Conservation (phyloP, 2,888 invertebrate genomes). For the Eudemis profundana region DNA sequence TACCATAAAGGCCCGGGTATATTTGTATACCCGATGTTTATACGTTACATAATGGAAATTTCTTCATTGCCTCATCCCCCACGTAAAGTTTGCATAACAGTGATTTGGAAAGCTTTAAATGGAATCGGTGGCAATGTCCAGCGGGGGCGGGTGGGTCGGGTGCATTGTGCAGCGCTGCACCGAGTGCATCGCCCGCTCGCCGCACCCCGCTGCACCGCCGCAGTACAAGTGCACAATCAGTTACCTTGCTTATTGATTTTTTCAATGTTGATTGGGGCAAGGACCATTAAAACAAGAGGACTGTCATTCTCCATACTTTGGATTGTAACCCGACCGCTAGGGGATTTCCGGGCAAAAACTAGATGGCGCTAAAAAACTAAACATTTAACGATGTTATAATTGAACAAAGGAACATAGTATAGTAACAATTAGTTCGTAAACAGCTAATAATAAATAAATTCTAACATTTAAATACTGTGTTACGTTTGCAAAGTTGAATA, state of each 20-base stretch:
- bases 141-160: conserved; percentile 55
- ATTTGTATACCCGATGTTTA: conserved; percentile 22
- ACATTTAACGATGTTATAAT: no score
- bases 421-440: no score
- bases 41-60: conserved; percentile 33
- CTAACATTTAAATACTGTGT: no score
- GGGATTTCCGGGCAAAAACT: no score
- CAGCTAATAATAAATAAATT: no score
- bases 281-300: not conserved
- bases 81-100: conserved; percentile 50
- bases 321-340: no score
- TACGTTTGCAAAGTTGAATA: no score
- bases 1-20: not conserved
- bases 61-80: conserved; percentile 6
- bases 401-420: no score
- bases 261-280: not conserved
- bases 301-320: not conserved
- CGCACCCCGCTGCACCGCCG: conserved; percentile 50
- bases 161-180: conserved; percentile 62
- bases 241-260: conserved; percentile 36
- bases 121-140: conserved; percentile 75
- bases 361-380: no score
- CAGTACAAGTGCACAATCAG: conserved; percentile 40
- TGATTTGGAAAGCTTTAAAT: conserved; percentile 60
- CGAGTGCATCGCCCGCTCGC: conserved; percentile 61